These are phyloP conservation scores for Sapayoa aenigma DNA, from an alignment of 2,113 vertebrate genomes.

Conservation along the genomic window DNA sequence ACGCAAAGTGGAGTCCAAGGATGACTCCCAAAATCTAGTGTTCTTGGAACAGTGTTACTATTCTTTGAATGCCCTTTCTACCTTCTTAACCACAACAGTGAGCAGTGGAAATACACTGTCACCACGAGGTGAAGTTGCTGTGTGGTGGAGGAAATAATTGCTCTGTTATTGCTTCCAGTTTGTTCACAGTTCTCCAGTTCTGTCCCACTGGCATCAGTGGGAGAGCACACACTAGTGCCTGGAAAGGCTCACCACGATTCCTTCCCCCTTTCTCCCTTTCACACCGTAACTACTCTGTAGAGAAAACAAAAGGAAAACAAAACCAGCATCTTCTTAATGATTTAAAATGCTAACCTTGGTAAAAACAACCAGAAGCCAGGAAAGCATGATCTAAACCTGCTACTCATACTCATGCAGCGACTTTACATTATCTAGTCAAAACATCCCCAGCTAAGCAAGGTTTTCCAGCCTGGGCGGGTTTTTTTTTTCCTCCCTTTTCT, in stretches of 20 bases:
- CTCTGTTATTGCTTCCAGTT: neutral
- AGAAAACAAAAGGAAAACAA: neutral
- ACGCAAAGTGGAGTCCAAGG: neutral
- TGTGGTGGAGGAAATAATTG: neutral
- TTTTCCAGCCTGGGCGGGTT: neutral
- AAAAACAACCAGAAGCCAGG: neutral
- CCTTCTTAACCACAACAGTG: neutral
- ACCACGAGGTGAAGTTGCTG: neutral
- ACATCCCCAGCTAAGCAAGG: neutral
- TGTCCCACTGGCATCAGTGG: neutral
- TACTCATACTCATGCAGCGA: neutral
- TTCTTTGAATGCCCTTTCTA: slow-evolving; percentile 15
- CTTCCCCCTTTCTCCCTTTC: neutral
- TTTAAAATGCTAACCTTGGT: neutral
- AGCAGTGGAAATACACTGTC: slow-evolving; percentile 5
- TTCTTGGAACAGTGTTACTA: neutral
- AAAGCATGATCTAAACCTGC: neutral
- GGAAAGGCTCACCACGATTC: neutral
- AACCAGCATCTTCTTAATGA: neutral
- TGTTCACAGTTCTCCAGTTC: neutral
- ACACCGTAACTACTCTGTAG: neutral
- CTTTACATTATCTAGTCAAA: neutral
- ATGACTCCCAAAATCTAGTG: neutral
- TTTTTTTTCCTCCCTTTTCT: neutral
- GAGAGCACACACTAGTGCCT: neutral